A percentile compares a stretch with the other conserved stretches of the same genome.
Conservation (phyloP, 1,140 invertebrate genomes). For the Ganaspis sp. region DNA sequence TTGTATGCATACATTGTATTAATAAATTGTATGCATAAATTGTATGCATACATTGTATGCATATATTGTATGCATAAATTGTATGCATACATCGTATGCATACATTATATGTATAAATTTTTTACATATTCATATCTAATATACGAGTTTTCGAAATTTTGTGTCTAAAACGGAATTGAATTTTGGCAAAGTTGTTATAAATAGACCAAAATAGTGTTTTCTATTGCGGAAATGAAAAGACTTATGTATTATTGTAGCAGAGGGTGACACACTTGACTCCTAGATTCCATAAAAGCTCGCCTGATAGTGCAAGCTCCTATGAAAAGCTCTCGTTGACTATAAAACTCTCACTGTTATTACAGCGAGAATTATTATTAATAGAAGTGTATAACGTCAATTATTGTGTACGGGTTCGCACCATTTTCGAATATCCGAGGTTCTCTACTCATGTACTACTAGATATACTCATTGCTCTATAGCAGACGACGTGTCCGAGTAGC, state of each 20-base stretch:
- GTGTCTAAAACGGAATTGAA: too few relatives aligned
- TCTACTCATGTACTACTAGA: neutral
- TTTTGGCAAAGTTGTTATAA: too few relatives aligned
- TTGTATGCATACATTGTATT: too few relatives aligned
- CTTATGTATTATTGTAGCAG: neutral
- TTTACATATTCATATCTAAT: too few relatives aligned
- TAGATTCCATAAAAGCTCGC: neutral
- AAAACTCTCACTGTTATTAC: conserved; percentile 5
- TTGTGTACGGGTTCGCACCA: neutral
- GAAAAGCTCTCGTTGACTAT: neutral
- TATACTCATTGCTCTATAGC: conserved; percentile 36
- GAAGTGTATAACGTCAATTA: neutral
- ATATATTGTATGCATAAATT: too few relatives aligned
- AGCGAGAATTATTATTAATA: neutral
- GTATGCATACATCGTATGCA: too few relatives aligned
- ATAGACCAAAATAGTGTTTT: too few relatives aligned
- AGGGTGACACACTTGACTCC: neutral
- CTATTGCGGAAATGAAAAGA: neutral
- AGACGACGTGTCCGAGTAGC: conserved; percentile 54
- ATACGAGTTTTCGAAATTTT: too few relatives aligned
- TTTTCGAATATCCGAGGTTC: conserved; percentile 42
- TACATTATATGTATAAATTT: too few relatives aligned
- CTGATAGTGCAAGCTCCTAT: neutral
- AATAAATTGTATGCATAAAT: too few relatives aligned
- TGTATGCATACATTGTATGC: too few relatives aligned